Evolutionary conservation across 2,797 vertebrate species (phyloP).

Genomic region (Sebastes minor): DNA sequence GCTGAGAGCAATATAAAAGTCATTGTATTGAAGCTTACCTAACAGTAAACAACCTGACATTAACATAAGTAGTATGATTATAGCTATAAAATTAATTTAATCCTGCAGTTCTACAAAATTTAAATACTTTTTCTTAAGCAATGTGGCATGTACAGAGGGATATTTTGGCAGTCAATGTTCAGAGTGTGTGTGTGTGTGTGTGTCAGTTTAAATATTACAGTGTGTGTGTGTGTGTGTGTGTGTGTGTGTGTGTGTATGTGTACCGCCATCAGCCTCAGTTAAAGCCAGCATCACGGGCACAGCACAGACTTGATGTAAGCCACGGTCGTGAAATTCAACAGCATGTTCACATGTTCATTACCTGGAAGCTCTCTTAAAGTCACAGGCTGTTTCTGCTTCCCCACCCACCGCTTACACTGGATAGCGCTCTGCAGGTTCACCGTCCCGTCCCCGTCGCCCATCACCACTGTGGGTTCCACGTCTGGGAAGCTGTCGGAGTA

Average conservation of each 20-base stretch:
- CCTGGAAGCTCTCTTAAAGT: slow-evolving; percentile 83
- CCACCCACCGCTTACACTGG: slow-evolving; percentile 87
- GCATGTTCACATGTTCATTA: slow-evolving; percentile 93
- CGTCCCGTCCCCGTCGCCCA: slow-evolving; percentile 91
- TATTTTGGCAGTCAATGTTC: slow-evolving; percentile 13
- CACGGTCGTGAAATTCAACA: slow-evolving; percentile 88
- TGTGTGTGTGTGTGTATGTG: background rate
- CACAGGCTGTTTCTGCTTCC: slow-evolving; percentile 86
- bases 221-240: background rate
- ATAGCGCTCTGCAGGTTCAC: slow-evolving; percentile 91
- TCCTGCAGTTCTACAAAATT: background rate
- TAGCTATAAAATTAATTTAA: slow-evolving; percentile 24
- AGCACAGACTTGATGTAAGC: slow-evolving; percentile 91
- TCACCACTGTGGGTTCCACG: slow-evolving; percentile 85
- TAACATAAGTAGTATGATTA: background rate
- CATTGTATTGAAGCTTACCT: background rate
- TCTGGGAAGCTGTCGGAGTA: slow-evolving; percentile 92
- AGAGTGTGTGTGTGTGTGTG: background rate
- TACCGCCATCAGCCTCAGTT: background rate
- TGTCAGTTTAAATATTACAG: background rate
- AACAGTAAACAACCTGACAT: slow-evolving; percentile 34
- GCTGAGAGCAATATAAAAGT: slow-evolving; percentile 24
- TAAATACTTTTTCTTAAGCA: background rate
- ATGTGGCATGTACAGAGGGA: background rate
- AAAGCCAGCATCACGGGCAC: slow-evolving; percentile 70